Conservation (phyloP, 2,113 vertebrate genomes). For the Oreochromis aureus region DNA sequence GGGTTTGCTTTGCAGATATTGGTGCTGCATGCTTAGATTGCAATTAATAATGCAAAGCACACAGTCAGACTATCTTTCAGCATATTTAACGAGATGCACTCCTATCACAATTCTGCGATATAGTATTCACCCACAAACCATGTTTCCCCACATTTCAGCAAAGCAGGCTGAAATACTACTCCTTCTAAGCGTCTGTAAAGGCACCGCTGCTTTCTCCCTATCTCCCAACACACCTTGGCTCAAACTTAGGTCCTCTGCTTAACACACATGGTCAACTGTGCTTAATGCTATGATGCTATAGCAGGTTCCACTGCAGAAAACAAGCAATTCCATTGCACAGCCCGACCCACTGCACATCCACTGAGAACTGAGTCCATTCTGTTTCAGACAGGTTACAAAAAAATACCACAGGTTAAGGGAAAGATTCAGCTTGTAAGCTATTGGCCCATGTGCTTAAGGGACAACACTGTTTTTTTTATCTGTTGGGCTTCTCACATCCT, state of each 20-base stretch:
- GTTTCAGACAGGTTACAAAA: conserved; percentile 38
- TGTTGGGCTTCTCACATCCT: not conserved
- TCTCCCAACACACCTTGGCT: conserved; percentile 55
- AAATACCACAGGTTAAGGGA: not conserved
- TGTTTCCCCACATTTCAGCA: not conserved
- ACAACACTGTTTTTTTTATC: not conserved
- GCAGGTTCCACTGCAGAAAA: conserved; percentile 54
- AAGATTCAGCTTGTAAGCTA: conserved; percentile 25
- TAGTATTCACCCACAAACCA: conserved; percentile 4
- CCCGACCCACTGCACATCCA: conserved; percentile 11
- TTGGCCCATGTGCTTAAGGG: not conserved
- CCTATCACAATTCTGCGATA: not conserved
- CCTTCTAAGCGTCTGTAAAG: not conserved
- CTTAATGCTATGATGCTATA: conserved; percentile 42
- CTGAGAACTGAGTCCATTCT: conserved; percentile 32
- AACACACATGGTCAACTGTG: conserved; percentile 38
- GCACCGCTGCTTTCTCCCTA: not conserved
- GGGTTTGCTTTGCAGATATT: not conserved
- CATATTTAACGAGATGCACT: conserved; percentile 3
- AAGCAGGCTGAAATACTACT: not conserved
- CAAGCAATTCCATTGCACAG: conserved; percentile 43
- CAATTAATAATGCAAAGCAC: conserved; percentile 42
- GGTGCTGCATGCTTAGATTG: conserved; percentile 3
- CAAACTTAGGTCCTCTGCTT: conserved; percentile 24
- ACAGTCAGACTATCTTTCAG: not conserved